A percentile compares a stretch with the other conserved stretches of the same genome.
These are phyloP conservation scores for Acrocyrtus sp. DNA, from an alignment of 2,888 invertebrate species.

Conservation along the genomic window DNA sequence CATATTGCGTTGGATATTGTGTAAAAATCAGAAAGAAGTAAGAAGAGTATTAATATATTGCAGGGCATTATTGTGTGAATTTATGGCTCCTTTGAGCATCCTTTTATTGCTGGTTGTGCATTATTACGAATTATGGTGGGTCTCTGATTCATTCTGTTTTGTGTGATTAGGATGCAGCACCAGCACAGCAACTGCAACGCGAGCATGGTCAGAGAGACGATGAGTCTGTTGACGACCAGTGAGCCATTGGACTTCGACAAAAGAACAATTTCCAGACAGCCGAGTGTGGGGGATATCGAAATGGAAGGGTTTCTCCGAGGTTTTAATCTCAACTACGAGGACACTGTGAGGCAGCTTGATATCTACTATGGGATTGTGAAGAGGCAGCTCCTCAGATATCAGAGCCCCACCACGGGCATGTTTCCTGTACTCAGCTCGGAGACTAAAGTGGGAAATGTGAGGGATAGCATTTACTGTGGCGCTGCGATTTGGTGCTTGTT, in stretches of 20 bases:
- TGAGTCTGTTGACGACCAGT: slow-evolving; percentile 31
- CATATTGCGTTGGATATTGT: too few species aligned
- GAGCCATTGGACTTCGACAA: slow-evolving; percentile 59
- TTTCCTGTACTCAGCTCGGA: slow-evolving; percentile 89
- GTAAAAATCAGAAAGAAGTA: too few species aligned
- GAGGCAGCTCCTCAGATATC: slow-evolving; percentile 87
- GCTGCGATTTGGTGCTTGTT: slow-evolving; percentile 96
- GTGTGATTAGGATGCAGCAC: background rate
- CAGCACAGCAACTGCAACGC: too few species aligned
- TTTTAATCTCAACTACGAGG: slow-evolving; percentile 83
- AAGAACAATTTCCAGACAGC: slow-evolving; percentile 57
- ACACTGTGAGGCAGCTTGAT: slow-evolving; percentile 89
- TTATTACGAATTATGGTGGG: too few species aligned
- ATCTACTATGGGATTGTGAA: slow-evolving; percentile 95
- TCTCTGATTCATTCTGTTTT: background rate
- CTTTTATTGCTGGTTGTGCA: too few species aligned
- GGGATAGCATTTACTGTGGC: slow-evolving; percentile 96
- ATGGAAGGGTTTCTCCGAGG: slow-evolving; percentile 77
- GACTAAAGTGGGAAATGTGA: slow-evolving; percentile 82
- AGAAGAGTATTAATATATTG: too few species aligned
- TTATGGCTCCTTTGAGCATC: too few species aligned
- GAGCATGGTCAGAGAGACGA: slow-evolving; percentile 13
- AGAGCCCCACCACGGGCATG: slow-evolving; percentile 92
- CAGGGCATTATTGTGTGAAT: too few species aligned
- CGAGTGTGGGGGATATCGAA: slow-evolving; percentile 70